Base-by-base conservation (phyloP, 1,140 invertebrate species). In the Andricus grossulariae region DNA sequence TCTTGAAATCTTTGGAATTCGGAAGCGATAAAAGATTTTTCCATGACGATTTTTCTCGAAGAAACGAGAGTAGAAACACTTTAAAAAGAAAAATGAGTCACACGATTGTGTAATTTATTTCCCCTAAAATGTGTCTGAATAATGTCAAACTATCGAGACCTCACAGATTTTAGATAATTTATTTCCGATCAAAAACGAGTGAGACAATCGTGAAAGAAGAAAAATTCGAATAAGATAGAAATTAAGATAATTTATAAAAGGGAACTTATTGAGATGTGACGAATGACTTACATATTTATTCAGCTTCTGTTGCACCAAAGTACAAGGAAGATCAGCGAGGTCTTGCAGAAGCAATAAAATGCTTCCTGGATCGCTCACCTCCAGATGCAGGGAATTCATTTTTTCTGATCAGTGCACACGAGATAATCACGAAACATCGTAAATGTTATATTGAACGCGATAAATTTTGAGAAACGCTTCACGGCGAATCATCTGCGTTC, bases 271-370 rank as follows among this genome's bases (percentile, higher is more conserved):
- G 66, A 50, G 15, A 45, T 45, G 39, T 13, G n/a, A 19, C 25
- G 57, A 54, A 45, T 54, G 13, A 82, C 85, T 80, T 74, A 89
- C 88, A 52, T 88, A 87, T 86, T 73, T 83, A 70, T 89, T 89
- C 54, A 89, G 79, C 49, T 84, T 86, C 55, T 82, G 84, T 72
- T 89, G 88, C 8, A 88, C 78, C 50, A 86, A 76, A 21, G 80
- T 86, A 74, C 85, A 87, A 8, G 87, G 85, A 49, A 89, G 73
- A 71, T 85, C 85, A 25, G 82, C 82, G 11, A 88, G 72, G 52
- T 87, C 82, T 52, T 89, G 84, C 15, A 89, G 76, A 32, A 89
- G 71, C 3, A 74, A 71, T 75, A 89, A 80, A 72, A 85, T 84
- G 39, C 19, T 78, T 25, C 78, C 71, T 11, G 78, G 18, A 21